Evolutionary conservation across 2,888 invertebrate genomes (phyloP).

Genomic region (Macrophya annulata): DNA sequence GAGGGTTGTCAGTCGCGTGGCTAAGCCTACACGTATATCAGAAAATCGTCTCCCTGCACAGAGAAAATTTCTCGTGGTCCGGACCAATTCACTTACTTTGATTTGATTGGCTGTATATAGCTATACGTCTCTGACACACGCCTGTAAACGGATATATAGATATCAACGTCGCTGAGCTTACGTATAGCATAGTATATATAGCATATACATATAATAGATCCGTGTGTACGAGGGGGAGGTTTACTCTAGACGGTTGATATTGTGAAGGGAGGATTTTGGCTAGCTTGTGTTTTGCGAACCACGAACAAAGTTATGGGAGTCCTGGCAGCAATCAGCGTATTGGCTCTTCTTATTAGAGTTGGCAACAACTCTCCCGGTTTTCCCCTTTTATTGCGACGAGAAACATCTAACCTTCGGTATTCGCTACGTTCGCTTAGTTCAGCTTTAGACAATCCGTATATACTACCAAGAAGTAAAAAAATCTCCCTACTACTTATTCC

Average conservation of each 20-base stretch:
- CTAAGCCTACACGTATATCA: conserved; percentile 20
- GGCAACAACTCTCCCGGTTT: conserved; percentile 66
- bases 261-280: conserved; percentile 64
- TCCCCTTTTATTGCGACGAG: conserved; percentile 64
- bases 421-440: conserved; percentile 12
- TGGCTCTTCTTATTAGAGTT: conserved; percentile 75
- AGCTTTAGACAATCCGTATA: conserved; percentile 41
- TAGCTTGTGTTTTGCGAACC: conserved; percentile 72
- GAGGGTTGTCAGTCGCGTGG: conserved; percentile 56
- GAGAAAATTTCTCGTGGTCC: conserved; percentile 56
- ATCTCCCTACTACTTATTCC: conserved; percentile 7
- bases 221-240: neutral
- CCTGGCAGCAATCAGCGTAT: conserved; percentile 74
- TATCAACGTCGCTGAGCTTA: conserved; percentile 16
- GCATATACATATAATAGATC: neutral
- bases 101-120: conserved; percentile 76
- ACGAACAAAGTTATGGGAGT: conserved; percentile 66
- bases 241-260: conserved; percentile 36
- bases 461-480: neutral
- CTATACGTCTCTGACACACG: conserved; percentile 63
- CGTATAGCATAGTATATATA: neutral
- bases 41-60: neutral
- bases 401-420: conserved; percentile 42
- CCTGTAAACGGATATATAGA: conserved; percentile 8
- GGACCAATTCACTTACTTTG: conserved; percentile 78